phyloP scores from a whole-genome alignment of 1,140 invertebrate genomes.

The Parasteatoda tepidariorum region DNA sequence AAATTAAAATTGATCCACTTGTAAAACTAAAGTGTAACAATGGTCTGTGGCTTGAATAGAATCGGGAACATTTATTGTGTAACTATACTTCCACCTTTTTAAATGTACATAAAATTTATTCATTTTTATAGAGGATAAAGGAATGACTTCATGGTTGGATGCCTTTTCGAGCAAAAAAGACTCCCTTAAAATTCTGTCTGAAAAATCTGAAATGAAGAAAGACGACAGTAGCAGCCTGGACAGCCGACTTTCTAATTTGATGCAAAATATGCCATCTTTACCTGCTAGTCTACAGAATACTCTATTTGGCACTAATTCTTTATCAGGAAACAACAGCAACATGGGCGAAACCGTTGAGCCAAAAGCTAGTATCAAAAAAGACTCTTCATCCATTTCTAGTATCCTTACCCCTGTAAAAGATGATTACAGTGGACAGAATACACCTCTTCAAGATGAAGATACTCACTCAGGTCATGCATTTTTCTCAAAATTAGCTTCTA shows the following conservation, averaged over 20 bases:
- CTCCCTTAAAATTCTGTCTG: not conserved
- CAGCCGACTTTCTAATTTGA: conserved; percentile 62
- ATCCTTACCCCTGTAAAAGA: conserved; percentile 60
- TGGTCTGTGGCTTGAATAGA: too few species aligned
- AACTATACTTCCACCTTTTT: too few species aligned
- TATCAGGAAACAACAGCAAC: conserved; percentile 16
- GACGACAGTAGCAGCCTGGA: conserved; percentile 62
- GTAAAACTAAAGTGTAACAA: too few species aligned
- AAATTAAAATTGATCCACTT: too few species aligned
- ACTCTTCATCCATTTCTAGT: conserved; percentile 5
- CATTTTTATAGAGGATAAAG: conserved; percentile 31
- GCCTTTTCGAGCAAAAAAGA: conserved; percentile 39
- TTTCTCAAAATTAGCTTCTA: conserved; percentile 35
- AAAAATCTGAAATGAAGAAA: conserved; percentile 13
- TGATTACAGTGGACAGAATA: conserved; percentile 63
- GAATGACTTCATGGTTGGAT: conserved; percentile 59
- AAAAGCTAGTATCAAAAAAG: not conserved
- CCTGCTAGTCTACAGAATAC: conserved; percentile 28
- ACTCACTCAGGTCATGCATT: conserved; percentile 44
- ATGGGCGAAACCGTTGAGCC: not conserved
- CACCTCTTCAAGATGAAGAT: conserved; percentile 63
- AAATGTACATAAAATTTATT: not conserved
- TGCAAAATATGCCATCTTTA: conserved; percentile 62
- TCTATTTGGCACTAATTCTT: conserved; percentile 22
- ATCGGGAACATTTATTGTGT: too few species aligned